phyloP scores from a whole-genome alignment of 2,888 invertebrate genomes.

The Ashinkailepas kermadecensis region DNA sequence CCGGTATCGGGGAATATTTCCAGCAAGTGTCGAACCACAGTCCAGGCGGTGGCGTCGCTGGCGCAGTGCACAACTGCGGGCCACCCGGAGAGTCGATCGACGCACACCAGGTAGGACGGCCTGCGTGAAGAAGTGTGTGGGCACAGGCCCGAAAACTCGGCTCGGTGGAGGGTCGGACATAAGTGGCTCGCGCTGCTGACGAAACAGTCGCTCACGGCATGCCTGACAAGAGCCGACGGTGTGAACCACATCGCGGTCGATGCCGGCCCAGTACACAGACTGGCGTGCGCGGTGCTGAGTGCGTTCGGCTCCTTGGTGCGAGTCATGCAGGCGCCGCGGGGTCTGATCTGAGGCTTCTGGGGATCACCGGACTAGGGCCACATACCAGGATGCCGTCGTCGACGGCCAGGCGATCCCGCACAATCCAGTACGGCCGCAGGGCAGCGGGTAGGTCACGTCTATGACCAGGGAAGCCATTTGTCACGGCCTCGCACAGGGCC shows the following conservation, averaged over 20 bases:
- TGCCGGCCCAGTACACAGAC: no score
- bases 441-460: no score
- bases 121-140: background rate
- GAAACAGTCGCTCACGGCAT: background rate
- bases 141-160: background rate
- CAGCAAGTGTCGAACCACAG: no score
- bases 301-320: no score
- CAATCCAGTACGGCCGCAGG: no score
- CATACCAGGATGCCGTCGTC: no score
- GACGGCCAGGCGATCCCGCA: no score
- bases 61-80: conserved; percentile 7
- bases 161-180: conserved; percentile 16
- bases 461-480: conserved; percentile 15
- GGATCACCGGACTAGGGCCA: no score
- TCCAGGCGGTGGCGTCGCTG: background rate
- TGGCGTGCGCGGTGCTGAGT: no score
- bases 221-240: background rate
- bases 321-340: no score
- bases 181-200: background rate
- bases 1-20: no score
- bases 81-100: conserved; percentile 16
- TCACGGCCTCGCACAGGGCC: background rate
- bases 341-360: no score
- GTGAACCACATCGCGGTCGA: background rate
- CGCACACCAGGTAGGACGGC: background rate